A percentile compares a stretch with the other conserved stretches of the same genome.
These are phyloP conservation scores for Pterocles gutturalis DNA, from an alignment of 2,113 vertebrate species.

Conservation along the genomic window DNA sequence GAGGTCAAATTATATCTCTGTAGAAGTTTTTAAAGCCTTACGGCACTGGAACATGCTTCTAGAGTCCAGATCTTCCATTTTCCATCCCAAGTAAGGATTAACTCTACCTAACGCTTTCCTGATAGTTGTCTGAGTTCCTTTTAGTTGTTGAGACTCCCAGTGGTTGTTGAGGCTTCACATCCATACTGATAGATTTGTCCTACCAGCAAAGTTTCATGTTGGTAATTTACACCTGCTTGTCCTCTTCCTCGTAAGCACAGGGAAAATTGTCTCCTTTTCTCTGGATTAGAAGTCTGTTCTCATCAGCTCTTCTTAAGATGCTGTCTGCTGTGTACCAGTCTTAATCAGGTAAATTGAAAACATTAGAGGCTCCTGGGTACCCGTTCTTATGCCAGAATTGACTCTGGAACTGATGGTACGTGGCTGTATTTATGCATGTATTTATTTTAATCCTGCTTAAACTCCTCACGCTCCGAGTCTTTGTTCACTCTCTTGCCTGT, in stretches of 20 bases:
- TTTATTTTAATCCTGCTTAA: constrained; percentile 60
- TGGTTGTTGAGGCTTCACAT: background rate
- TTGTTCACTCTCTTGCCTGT: constrained; percentile 14
- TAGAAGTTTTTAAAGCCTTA: background rate
- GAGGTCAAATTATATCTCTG: background rate
- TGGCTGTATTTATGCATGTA: constrained; percentile 35
- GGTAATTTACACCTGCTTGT: background rate
- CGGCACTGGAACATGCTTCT: background rate
- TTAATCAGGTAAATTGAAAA: background rate
- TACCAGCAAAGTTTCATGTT: background rate
- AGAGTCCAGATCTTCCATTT: background rate
- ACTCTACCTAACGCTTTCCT: background rate
- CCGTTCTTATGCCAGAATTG: background rate
- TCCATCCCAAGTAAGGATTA: background rate
- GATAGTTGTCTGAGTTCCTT: background rate
- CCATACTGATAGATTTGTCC: background rate
- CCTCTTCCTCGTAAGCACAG: background rate
- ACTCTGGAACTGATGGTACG: background rate
- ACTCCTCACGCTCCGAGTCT: constrained; percentile 4
- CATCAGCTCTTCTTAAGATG: background rate
- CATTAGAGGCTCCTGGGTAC: background rate
- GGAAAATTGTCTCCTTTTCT: background rate
- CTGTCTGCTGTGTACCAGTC: background rate
- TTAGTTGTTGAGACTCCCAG: background rate
- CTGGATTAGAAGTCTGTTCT: background rate